phyloP scores from a whole-genome alignment of 2,888 invertebrate genomes.

The Eristalinus sepulchralis region DNA sequence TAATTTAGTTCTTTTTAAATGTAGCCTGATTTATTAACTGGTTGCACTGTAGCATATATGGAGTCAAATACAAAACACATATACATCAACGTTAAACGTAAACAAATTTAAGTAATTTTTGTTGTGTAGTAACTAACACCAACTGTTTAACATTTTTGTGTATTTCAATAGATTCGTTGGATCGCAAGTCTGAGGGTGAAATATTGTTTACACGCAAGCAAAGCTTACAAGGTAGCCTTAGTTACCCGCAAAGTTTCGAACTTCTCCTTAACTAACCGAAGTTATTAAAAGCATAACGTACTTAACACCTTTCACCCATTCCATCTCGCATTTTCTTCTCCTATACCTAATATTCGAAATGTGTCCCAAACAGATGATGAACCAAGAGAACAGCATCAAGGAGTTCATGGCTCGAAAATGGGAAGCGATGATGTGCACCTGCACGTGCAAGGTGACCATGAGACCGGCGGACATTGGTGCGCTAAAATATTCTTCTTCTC shows the following conservation, averaged over 20 bases:
- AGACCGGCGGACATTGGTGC: constrained; percentile 91
- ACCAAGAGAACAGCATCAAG: constrained; percentile 76
- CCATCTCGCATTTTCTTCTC: neutral
- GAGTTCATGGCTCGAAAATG: constrained; percentile 80
- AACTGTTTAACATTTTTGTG: constrained; percentile 35
- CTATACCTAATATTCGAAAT: neutral
- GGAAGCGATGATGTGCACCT: constrained; percentile 88
- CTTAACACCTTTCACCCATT: neutral
- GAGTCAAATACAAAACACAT: too few species aligned
- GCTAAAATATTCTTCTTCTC: constrained; percentile 91
- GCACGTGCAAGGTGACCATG: constrained; percentile 89
- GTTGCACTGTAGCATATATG: too few species aligned
- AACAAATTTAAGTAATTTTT: too few species aligned
- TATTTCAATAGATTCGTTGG: constrained; percentile 77
- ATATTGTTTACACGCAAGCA: constrained; percentile 77
- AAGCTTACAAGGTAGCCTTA: constrained; percentile 78
- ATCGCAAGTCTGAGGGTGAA: constrained; percentile 80
- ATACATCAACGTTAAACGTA: too few species aligned
- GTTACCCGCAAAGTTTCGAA: neutral
- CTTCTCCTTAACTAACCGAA: neutral
- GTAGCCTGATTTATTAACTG: too few species aligned
- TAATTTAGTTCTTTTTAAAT: too few species aligned
- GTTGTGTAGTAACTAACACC: neutral
- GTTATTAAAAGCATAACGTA: neutral
- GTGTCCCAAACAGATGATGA: constrained; percentile 77